Conservation (phyloP, 2,888 invertebrate species). For the Pediacus dermestoides region DNA sequence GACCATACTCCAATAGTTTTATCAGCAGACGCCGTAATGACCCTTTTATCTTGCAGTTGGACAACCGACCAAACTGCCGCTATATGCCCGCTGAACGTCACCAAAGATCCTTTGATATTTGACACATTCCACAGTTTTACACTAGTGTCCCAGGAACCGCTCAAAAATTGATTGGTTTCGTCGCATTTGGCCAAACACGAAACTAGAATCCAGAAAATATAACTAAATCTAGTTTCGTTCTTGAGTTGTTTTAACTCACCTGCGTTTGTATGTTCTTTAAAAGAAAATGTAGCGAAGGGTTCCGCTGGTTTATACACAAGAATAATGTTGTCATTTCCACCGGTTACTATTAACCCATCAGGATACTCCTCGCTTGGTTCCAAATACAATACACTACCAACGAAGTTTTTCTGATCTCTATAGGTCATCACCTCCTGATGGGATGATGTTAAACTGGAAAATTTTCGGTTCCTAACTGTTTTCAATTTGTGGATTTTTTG, state of each 20-base stretch:
- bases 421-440: conserved; percentile 66
- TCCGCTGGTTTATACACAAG: conserved; percentile 73
- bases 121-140: conserved; percentile 77
- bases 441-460: conserved; percentile 55
- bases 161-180: conserved; percentile 60
- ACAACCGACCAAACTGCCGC: conserved; percentile 83
- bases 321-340: conserved; percentile 84
- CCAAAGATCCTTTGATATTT: conserved; percentile 49
- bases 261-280: conserved; percentile 76
- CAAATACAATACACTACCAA: conserved; percentile 75
- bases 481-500: not conserved
- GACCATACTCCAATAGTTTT: conserved; percentile 84
- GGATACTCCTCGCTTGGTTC: conserved; percentile 67
- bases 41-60: conserved; percentile 55
- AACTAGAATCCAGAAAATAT: conserved; percentile 41
- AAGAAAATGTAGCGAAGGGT: conserved; percentile 61
- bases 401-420: conserved; percentile 81
- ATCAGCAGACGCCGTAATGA: conserved; percentile 90
- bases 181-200: conserved; percentile 52
- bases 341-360: conserved; percentile 78
- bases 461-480: not conserved
- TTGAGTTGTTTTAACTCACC: conserved; percentile 48
- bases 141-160: conserved; percentile 92
- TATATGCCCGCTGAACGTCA: conserved; percentile 66
- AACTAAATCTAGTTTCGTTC: conserved; percentile 7